phyloP scores from a whole-genome alignment of 2,797 vertebrate genomes.

The Tiaroga cobitis region DNA sequence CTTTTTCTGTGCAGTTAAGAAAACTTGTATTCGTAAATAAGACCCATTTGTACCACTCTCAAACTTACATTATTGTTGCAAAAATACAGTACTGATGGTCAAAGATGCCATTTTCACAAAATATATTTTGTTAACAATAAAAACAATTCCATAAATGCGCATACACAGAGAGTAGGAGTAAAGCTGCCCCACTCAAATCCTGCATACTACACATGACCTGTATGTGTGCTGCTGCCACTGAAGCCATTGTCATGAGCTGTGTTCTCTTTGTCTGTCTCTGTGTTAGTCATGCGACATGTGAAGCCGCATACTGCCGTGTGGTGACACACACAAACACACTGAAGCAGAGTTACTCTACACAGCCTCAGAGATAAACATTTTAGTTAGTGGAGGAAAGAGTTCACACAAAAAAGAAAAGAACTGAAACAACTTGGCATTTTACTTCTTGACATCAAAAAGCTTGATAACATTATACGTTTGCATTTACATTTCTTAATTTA shows the following conservation, averaged over 20 bases:
- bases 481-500: neutral
- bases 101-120: neutral
- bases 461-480: neutral
- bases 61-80: neutral
- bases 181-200: neutral
- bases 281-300: slow-evolving; percentile 30
- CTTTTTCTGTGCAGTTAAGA: no score
- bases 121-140: neutral
- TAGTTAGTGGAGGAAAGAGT: neutral
- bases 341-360: slow-evolving; percentile 24
- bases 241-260: slow-evolving; percentile 27
- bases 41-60: neutral
- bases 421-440: neutral
- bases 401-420: neutral
- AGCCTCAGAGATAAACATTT: slow-evolving; percentile 28
- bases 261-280: slow-evolving; percentile 12
- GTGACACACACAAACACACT: slow-evolving; percentile 43
- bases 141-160: neutral
- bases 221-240: neutral
- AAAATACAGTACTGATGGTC: no score
- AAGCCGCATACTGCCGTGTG: slow-evolving; percentile 29
- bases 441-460: neutral
- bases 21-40: neutral
- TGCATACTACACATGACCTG: neutral
- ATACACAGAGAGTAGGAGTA: neutral